Percentiles rank a stretch among this genome's conserved stretches.
These are phyloP conservation scores for Champsocephalus esox DNA, from an alignment of 2,797 vertebrate species.

Conservation along the genomic window DNA sequence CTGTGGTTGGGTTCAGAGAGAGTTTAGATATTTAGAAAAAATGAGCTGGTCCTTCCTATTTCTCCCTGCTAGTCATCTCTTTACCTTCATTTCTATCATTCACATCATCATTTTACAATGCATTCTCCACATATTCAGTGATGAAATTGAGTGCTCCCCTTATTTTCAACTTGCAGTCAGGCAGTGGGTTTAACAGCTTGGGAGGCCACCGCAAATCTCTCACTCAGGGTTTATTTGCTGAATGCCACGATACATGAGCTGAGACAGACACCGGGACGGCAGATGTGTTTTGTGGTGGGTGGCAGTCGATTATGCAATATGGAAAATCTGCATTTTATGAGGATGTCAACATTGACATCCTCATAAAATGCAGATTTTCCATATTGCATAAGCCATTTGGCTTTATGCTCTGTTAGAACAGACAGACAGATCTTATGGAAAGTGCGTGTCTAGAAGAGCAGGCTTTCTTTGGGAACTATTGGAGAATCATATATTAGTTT, in stretches of 20 bases:
- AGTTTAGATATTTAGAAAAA: constrained; percentile 28
- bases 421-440: background rate
- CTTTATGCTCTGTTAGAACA: constrained; percentile 24
- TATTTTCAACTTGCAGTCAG: constrained; percentile 35
- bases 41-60: background rate
- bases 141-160: constrained; percentile 11
- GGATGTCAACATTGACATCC: constrained; percentile 16
- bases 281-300: constrained; percentile 60
- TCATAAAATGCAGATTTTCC: no score
- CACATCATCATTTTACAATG: constrained; percentile 30
- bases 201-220: constrained; percentile 76
- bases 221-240: constrained; percentile 71
- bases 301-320: constrained; percentile 47
- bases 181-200: constrained; percentile 57
- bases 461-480: background rate
- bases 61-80: background rate
- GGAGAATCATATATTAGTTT: background rate
- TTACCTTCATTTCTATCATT: background rate
- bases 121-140: constrained; percentile 19
- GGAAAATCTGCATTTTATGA: constrained; percentile 25
- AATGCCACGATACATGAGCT: constrained; percentile 65
- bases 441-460: constrained; percentile 3
- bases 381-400: background rate
- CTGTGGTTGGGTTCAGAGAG: constrained; percentile 15
- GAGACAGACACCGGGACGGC: constrained; percentile 54